Base-by-base conservation (phyloP, 2,797 vertebrate species). In the Sebastes iracundus region DNA sequence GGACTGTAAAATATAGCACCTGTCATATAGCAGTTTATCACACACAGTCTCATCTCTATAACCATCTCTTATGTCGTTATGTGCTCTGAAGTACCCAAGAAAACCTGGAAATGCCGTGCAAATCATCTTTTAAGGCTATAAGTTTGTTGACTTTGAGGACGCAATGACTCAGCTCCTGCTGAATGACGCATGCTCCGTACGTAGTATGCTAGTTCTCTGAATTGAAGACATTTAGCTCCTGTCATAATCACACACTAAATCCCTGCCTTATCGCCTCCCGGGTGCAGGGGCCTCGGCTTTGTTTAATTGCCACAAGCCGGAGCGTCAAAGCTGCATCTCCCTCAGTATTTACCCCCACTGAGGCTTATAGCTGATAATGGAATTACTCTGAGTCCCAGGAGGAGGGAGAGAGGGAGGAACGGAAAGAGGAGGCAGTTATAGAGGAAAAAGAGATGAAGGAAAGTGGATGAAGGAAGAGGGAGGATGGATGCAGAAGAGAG, bases 291-390 rank as follows among this genome's bases (percentile, higher is more conserved):
- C 89, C 91, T 79, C 79, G 18, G 83, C 91, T 94, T 93, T 93
- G 93, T 93, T 94, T 93, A 93, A 95, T 94, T 94, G 92, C 91
- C 87, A 90, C 84, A 86, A 92, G 90, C 85, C 72, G 28, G 88
- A 82, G 69, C 81, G 89, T 92, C 92, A 92, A 90, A 91, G 84
- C 93, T 85, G 88, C 89, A 84, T 93, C 89, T 92, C 87, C 89
- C 91, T 91, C 83, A 83, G 90, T 93, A 90, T 95, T 93, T 93
- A 93, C 91, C 90, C 90, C 91, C 86, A 86, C 91, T 75, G 88
- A 89, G 91, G 90, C 91, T 92, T 92, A 92, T 79, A 88, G 91
- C 87, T 92, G 93, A 95, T 94, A 95, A 94, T 93, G 92, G 92
- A 94, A 94, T 95, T 94, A 94, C 88, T 94, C 81, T 81, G 80